Evolutionary conservation across 2,797 vertebrate species (phyloP).

Genomic region (Eulemur coronatus): DNA sequence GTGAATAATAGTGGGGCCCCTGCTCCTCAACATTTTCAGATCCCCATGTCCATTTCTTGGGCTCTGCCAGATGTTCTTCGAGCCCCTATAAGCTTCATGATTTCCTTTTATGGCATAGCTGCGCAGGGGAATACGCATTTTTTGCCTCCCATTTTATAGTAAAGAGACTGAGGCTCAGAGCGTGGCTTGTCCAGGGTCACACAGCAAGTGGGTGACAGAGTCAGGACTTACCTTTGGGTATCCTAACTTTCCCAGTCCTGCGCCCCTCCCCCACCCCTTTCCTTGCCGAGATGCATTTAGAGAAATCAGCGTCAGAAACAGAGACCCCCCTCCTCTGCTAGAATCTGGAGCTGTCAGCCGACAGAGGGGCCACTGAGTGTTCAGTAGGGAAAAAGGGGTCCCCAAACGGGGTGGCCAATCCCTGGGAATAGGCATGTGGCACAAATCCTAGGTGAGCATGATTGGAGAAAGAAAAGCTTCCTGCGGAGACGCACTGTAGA

Average conservation of each 20-base stretch:
- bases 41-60: background rate
- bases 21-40: background rate
- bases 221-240: background rate
- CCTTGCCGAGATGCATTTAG: background rate
- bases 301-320: background rate
- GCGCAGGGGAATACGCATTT: background rate
- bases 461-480: fast-evolving
- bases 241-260: background rate
- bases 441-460: background rate
- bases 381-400: background rate
- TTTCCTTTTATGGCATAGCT: background rate
- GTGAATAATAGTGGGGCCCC: background rate
- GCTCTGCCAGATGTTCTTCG: background rate
- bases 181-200: background rate
- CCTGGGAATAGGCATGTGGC: background rate
- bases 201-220: background rate
- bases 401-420: background rate
- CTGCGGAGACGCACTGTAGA: background rate
- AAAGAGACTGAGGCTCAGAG: background rate
- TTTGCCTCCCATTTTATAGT: background rate
- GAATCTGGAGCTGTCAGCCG: background rate
- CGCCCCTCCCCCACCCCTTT: background rate
- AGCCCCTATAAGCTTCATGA: background rate
- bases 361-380: background rate
- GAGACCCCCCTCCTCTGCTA: background rate